Percentiles rank a stretch among this genome's conserved stretches.
phyloP scores from a whole-genome alignment of 2,113 vertebrate species.

The Oncorhynchus gorbuscha region DNA sequence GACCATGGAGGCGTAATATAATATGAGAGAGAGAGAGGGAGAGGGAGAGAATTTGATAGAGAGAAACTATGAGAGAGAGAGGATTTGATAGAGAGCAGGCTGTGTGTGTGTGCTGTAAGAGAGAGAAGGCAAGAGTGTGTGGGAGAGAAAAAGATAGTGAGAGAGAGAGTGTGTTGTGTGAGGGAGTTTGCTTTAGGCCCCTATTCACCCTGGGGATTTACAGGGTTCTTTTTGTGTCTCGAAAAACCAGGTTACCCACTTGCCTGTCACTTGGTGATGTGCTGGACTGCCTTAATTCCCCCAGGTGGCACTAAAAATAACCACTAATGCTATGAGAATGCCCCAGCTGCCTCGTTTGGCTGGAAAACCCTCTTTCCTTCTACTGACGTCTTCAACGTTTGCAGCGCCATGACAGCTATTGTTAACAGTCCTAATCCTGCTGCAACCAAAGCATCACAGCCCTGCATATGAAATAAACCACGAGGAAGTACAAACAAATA shows the following conservation, averaged over 20 bases:
- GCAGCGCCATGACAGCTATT: neutral
- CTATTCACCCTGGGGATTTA: constrained; percentile 38
- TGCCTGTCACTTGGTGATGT: constrained; percentile 54
- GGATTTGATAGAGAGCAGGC: neutral
- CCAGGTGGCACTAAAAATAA: constrained; percentile 67
- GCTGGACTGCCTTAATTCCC: constrained; percentile 57
- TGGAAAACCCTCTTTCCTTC: constrained; percentile 4
- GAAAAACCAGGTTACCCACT: constrained; percentile 79
- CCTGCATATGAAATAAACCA: constrained; percentile 4
- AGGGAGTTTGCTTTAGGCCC: constrained; percentile 13
- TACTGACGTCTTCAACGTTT: constrained; percentile 14
- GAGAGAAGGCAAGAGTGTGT: neutral
- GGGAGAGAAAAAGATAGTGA: neutral
- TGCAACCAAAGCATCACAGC: neutral
- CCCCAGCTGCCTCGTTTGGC: constrained; percentile 19
- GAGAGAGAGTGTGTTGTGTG: neutral
- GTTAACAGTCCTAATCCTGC: constrained; percentile 13
- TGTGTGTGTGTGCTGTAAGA: neutral
- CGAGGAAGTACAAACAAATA: neutral
- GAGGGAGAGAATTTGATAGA: neutral
- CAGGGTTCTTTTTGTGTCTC: constrained; percentile 59
- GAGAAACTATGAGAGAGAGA: constrained; percentile 10
- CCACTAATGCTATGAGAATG: constrained; percentile 34
- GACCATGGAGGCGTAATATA: constrained; percentile 47
- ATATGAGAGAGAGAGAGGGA: constrained; percentile 9